Base-by-base conservation (phyloP, 2,113 vertebrate species). In the Loxodonta africana region DNA sequence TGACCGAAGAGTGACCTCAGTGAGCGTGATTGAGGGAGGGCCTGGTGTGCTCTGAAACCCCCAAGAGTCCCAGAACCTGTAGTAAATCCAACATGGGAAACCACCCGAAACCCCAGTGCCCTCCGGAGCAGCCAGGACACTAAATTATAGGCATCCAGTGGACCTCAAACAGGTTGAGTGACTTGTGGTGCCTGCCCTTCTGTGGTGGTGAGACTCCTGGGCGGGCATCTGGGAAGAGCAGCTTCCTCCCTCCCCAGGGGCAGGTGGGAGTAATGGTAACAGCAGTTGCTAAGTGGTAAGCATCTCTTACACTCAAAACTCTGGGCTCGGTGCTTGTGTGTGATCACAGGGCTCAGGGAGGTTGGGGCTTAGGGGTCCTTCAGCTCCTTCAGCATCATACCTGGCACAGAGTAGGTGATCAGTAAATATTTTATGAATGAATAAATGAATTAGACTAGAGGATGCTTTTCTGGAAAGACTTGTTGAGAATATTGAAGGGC, bases 391-490 rank as follows among this genome's bases (percentile, higher is more conserved):
- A 57, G 33, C 69, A 21, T 81, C 1, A 0, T 37, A 23, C 69
- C 73, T 11, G 3, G 65, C 44, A 77, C 44, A 5, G 20, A 67
- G 15, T 69, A 84, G 65, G 46, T 89, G 28, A 20, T 96, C 84
- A 74, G 18, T 62, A 87, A 44, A 53, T 76, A 62, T 28, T 81
- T 92, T 93, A 73, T 86, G 44, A 90, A 83, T 92, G 74, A 85
- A 44, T 87, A 80, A 76, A 57, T 71, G 20, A 86, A 48, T 80
- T 89, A 65, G 28, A 51, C 71, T 76, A 94, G 57, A 80, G 74
- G 73, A 93, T n/a, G 30, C 30, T 95, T 95, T 97, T 93, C 83
- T 93, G 46, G 83, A 77, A 84, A 81, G 88, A 77, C 90, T 46
- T 74, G 65, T 73, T 87, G 76, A 48, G 65, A 73, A 63, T 44